Conservation (phyloP, 1,140 invertebrate genomes). For the Lanistes nyassanus region DNA sequence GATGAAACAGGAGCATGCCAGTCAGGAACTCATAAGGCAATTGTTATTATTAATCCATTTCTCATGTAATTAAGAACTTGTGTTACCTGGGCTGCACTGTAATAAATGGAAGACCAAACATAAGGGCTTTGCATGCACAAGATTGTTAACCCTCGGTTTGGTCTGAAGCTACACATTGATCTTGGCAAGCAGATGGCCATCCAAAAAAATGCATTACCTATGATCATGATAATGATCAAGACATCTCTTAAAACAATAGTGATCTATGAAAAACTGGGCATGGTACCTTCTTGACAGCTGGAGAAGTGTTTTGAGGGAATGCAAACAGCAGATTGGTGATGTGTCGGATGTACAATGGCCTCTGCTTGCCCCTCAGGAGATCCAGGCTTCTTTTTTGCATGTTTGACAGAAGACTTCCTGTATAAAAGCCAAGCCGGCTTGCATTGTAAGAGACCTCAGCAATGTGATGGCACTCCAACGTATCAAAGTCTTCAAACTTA, state of each 20-base stretch:
- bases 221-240: too few relatives aligned
- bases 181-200: too few relatives aligned
- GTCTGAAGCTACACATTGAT: too few relatives aligned
- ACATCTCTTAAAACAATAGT: neutral
- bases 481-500: neutral
- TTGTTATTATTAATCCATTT: too few relatives aligned
- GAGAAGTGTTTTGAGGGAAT: constrained; percentile 2
- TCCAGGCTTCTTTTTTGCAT: constrained; percentile 19
- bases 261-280: neutral
- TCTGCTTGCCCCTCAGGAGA: neutral
- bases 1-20: too few relatives aligned
- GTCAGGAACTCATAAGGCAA: too few relatives aligned
- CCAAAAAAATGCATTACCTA: too few relatives aligned
- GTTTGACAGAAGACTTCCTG: neutral
- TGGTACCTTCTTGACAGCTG: constrained; percentile 14
- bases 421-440: constrained; percentile 16
- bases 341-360: constrained; percentile 4
- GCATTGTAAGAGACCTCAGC: constrained; percentile 21
- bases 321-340: constrained; percentile 21
- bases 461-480: constrained; percentile 1
- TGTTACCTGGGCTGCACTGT: too few relatives aligned
- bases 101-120: too few relatives aligned
- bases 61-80: too few relatives aligned
- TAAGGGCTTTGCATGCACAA: too few relatives aligned
- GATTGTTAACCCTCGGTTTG: too few relatives aligned